phyloP scores from a whole-genome alignment of 2,797 vertebrate genomes.

The Chelonia mydas region DNA sequence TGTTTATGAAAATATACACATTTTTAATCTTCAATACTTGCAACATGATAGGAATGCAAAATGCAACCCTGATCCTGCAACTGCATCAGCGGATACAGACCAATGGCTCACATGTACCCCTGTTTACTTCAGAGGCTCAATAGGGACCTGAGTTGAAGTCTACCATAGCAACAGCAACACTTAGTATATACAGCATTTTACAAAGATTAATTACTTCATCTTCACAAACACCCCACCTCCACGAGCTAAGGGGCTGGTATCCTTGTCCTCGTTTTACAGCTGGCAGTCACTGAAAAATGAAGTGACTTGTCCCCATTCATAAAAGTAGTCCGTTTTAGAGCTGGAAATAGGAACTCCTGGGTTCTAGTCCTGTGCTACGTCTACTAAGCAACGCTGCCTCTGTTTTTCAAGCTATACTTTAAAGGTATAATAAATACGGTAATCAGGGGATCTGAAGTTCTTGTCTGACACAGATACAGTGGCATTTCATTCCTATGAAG shows the following conservation, averaged over 20 bases:
- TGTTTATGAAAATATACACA: accelerated
- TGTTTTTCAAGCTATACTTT: not conserved
- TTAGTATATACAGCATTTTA: not conserved
- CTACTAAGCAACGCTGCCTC: not conserved
- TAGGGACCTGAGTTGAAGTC: slow-evolving; percentile 8
- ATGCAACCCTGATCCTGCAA: not conserved
- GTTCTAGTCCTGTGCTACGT: accelerated
- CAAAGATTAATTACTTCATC: accelerated
- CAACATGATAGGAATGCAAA: not conserved
- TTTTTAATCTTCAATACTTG: accelerated
- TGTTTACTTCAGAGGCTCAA: slow-evolving; percentile 1
- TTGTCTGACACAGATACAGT: not conserved
- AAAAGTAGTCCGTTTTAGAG: not conserved
- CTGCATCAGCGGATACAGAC: not conserved
- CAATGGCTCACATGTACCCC: not conserved
- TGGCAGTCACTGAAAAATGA: not conserved
- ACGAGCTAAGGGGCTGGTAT: accelerated
- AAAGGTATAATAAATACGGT: accelerated
- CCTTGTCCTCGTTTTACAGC: not conserved
- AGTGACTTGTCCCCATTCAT: not conserved
- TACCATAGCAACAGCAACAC: not conserved
- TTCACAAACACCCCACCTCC: not conserved
- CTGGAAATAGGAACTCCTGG: not conserved
- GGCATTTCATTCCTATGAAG: not conserved
- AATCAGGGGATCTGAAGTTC: not conserved